phyloP scores from a whole-genome alignment of 2,888 invertebrate genomes.

The Papilio elwesi region DNA sequence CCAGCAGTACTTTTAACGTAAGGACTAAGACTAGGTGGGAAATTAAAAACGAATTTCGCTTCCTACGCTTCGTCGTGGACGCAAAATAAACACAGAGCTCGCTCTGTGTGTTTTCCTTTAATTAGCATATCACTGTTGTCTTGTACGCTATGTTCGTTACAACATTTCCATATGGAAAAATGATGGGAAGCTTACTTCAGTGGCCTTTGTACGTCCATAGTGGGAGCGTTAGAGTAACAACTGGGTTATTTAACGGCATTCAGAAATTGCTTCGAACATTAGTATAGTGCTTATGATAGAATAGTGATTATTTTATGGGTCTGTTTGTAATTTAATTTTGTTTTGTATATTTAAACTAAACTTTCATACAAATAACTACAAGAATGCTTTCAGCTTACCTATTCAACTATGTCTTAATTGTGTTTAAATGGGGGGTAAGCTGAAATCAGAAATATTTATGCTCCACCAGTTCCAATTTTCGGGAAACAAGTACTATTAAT shows the following conservation, averaged over 20 bases:
- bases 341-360: no score
- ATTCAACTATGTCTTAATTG: no score
- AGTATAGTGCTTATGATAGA: no score
- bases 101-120: constrained; percentile 79
- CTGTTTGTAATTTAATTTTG: no score
- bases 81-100: constrained; percentile 74
- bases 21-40: constrained; percentile 37
- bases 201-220: constrained; percentile 46
- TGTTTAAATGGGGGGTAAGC: no score
- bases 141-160: constrained; percentile 74
- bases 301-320: no score
- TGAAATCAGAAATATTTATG: no score
- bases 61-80: constrained; percentile 65
- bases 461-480: no score
- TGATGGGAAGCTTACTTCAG: constrained; percentile 72
- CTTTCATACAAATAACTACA: no score
- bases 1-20: background rate
- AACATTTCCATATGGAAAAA: constrained; percentile 84
- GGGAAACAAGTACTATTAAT: no score
- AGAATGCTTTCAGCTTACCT: no score
- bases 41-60: constrained; percentile 57
- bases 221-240: constrained; percentile 12
- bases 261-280: no score
- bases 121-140: constrained; percentile 83
- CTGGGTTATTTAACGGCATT: background rate